Conservation (phyloP, 2,888 invertebrate species). For the Scotopteryx bipunctaria region DNA sequence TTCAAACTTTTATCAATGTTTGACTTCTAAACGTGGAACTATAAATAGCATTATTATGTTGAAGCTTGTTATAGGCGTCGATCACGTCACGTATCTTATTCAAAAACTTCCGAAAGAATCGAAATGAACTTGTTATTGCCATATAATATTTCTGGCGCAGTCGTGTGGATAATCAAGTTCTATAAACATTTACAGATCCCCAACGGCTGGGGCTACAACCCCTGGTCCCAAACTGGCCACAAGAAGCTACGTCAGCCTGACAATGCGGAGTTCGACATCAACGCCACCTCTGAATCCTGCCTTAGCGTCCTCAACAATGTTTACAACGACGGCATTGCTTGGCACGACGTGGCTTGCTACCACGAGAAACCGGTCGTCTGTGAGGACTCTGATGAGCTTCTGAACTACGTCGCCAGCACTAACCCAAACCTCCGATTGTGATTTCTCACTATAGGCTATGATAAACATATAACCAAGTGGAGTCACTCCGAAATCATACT, state of each 20-base stretch:
- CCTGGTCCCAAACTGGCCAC: slow-evolving; percentile 95
- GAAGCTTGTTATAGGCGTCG: too few relatives aligned
- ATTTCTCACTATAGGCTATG: slow-evolving; percentile 45
- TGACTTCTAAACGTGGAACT: not conserved
- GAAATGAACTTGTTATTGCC: too few relatives aligned
- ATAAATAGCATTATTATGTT: too few relatives aligned
- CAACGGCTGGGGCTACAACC: slow-evolving; percentile 91
- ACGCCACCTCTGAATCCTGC: slow-evolving; percentile 93
- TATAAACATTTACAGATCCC: slow-evolving; percentile 73
- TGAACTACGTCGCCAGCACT: slow-evolving; percentile 92
- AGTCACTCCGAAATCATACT: not conserved
- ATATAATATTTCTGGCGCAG: slow-evolving; percentile 5
- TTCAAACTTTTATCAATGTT: not conserved
- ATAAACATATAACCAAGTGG: slow-evolving; percentile 1
- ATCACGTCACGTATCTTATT: too few relatives aligned
- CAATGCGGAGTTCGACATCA: slow-evolving; percentile 95
- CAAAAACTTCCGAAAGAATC: too few relatives aligned
- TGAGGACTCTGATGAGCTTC: slow-evolving; percentile 94
- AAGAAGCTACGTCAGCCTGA: slow-evolving; percentile 94
- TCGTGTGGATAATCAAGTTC: not conserved
- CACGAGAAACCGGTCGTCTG: slow-evolving; percentile 96
- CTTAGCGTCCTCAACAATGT: slow-evolving; percentile 95
- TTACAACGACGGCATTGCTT: slow-evolving; percentile 96
- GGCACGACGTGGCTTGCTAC: slow-evolving; percentile 97
- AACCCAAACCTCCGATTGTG: slow-evolving; percentile 93